phyloP scores from a whole-genome alignment of 2,113 vertebrate genomes.

The Bujurquina vittata region DNA sequence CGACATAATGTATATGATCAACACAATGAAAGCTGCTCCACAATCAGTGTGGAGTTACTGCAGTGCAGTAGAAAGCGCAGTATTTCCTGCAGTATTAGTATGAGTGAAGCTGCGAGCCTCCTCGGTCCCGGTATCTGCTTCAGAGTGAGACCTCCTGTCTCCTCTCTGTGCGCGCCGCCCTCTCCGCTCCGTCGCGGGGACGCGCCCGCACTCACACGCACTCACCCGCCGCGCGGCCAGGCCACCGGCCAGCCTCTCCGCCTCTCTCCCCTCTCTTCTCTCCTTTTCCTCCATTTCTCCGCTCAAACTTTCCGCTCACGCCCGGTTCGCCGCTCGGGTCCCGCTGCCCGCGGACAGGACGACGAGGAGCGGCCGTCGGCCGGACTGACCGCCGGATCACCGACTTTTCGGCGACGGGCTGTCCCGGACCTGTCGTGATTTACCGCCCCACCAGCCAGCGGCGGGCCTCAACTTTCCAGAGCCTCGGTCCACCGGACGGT shows the following conservation, averaged over 20 bases:
- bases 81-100: too few species aligned
- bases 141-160: conserved; percentile 6
- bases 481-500: conserved; percentile 3
- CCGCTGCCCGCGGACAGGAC: background rate
- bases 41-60: too few species aligned
- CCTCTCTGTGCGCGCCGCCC: background rate
- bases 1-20: too few species aligned
- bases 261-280: background rate
- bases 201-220: conserved; percentile 58
- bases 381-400: conserved; percentile 20
- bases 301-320: background rate
- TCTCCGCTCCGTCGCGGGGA: conserved; percentile 30
- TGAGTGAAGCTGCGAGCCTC: too few species aligned
- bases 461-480: conserved; percentile 31
- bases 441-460: conserved; percentile 8
- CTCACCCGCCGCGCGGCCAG: conserved; percentile 67
- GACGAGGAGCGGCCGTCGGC: background rate
- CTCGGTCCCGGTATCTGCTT: background rate
- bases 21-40: too few species aligned
- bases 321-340: background rate
- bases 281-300: conserved; percentile 8
- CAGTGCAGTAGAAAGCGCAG: too few species aligned
- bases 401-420: conserved; percentile 1
- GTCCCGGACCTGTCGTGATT: conserved; percentile 46
- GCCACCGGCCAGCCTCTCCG: conserved; percentile 64